These are phyloP conservation scores for Cotesia glomerata DNA, from an alignment of 1,140 invertebrate species.

Conservation along the genomic window DNA sequence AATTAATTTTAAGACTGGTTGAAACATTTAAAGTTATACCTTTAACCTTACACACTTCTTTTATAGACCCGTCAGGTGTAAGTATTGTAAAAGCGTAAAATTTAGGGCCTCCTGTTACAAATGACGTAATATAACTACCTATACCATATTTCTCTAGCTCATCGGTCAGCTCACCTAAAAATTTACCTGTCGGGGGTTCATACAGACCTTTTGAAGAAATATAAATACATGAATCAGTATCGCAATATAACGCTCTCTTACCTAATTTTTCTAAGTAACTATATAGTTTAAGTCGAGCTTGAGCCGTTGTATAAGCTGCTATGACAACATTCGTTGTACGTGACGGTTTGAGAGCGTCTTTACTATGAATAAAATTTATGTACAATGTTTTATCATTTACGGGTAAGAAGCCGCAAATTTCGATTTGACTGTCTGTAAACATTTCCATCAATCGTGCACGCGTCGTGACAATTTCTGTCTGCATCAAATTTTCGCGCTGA, in stretches of 20 bases:
- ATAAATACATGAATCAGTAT: conserved; percentile 55
- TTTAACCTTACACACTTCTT: conserved; percentile 27
- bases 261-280: conserved; percentile 46
- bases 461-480: conserved; percentile 41
- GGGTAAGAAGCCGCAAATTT: conserved; percentile 30
- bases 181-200: conserved; percentile 36
- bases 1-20: conserved; percentile 21
- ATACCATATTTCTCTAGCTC: conserved; percentile 37
- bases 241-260: conserved; percentile 51
- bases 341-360: conserved; percentile 23
- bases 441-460: conserved; percentile 41
- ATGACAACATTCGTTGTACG: conserved; percentile 48
- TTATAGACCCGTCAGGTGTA: neutral
- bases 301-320: conserved; percentile 53
- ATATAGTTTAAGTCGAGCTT: conserved; percentile 55
- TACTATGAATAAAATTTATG: too few relatives aligned
- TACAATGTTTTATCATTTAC: conserved; percentile 40
- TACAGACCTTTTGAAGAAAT: conserved; percentile 17
- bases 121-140: conserved; percentile 34
- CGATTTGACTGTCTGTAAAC: conserved; percentile 38
- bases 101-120: conserved; percentile 32
- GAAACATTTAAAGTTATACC: conserved; percentile 27
- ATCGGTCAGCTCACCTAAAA: conserved; percentile 50
- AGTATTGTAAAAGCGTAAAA: conserved; percentile 21
- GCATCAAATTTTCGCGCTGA: conserved; percentile 39